Conservation (phyloP, 2,113 vertebrate species). For the Paramisgurnus dabryanus region DNA sequence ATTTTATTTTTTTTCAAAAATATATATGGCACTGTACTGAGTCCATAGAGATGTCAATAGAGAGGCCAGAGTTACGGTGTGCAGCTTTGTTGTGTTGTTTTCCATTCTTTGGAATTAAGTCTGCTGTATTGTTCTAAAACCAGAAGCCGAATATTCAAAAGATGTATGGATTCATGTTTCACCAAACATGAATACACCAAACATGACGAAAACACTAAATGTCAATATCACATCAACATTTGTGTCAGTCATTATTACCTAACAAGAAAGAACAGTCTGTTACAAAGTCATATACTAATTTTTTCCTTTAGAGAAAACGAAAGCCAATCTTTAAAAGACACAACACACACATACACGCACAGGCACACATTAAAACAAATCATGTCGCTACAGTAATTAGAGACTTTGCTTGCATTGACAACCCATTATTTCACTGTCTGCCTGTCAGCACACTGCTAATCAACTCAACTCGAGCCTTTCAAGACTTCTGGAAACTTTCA, state of each 20-base stretch:
- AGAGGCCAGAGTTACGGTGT: too few relatives aligned
- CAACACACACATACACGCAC: conserved; percentile 21
- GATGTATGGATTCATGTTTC: too few relatives aligned
- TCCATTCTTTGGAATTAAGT: too few relatives aligned
- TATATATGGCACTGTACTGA: too few relatives aligned
- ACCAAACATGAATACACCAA: too few relatives aligned
- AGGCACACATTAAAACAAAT: conserved; percentile 45
- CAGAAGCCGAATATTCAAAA: too few relatives aligned
- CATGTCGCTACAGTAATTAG: conserved; percentile 59
- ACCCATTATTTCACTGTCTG: conserved; percentile 55
- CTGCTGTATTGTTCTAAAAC: too few relatives aligned
- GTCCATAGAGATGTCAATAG: too few relatives aligned
- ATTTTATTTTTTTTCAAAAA: too few relatives aligned
- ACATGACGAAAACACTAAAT: too few relatives aligned
- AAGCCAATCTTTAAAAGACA: neutral
- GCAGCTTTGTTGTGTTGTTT: too few relatives aligned
- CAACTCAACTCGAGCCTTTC: conserved; percentile 48
- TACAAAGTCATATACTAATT: conserved; percentile 2
- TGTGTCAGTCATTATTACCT: neutral
- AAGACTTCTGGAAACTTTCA: conserved; percentile 44
- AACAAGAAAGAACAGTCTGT: conserved; percentile 12
- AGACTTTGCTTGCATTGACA: conserved; percentile 49
- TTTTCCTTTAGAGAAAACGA: conserved; percentile 2
- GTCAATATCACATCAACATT: neutral
- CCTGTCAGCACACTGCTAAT: conserved; percentile 57